Base-by-base conservation (phyloP, 2,888 invertebrate genomes). In the Metacarcinus magister region DNA sequence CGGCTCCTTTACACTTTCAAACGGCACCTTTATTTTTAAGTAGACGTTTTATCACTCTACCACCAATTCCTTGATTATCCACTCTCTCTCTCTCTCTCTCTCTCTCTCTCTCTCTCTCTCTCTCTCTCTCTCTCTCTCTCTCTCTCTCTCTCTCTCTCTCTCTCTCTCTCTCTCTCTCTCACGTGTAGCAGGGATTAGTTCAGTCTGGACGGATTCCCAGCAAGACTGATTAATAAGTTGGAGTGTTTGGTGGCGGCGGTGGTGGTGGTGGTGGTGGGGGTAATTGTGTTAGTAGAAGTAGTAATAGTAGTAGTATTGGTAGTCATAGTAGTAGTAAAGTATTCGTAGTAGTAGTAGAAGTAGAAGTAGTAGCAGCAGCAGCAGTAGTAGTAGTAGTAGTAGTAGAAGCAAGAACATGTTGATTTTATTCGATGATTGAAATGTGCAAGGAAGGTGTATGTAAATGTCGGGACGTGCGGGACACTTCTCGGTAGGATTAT, bases 111-210 rank as follows among this genome's bases (percentile, higher is more conserved):
- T 60, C 60, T 23, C 60, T 19, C 60, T 60, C 60, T 60, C 60
- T 60, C 60, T 67, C 67, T 67, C 67, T 67, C 67, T 67, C 67
- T 67, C 67, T 67, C 67, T 67, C 67, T 67, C 67, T 67, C 67
- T 67, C 67, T 67, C 67, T 67, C 67, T 67, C 67, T 67, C 67
- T 67, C 67, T 67, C 67, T 67, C 67, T 67, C 67, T 67, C 67
- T 67, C 67, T 67, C 67, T 67, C 67, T 67, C 67, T 67, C 67
- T 67, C 67, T 67, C 67, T 67, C 67, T 67, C 67, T 67, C 67
- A 23, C 67, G 13, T 54, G 54, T n/a, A 5, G 10, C n/a, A 19
- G n/a, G 67, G 67, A 67, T 67, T 67, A 67, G 67, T 67, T 67
- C 7, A n/a, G 67, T 67, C 67, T 16, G 67, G 67, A 16, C n/a